Evolutionary conservation across 2,113 vertebrate species (phyloP).

Genomic region (Heloderma charlesbogerti): DNA sequence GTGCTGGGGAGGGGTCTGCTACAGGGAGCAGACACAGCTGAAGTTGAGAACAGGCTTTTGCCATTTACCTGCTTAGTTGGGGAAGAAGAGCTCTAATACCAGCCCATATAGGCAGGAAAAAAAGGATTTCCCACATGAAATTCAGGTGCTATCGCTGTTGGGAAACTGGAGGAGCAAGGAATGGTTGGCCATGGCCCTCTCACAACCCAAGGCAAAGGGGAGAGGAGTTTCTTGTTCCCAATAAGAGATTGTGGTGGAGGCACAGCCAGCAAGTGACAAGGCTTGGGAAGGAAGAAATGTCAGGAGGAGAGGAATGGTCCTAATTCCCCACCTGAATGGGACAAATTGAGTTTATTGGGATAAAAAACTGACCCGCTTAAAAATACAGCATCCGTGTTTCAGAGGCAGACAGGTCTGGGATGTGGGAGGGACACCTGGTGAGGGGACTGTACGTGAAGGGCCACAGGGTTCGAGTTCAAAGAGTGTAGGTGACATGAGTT

Average conservation of each 20-base stretch:
- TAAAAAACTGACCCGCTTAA: conserved; percentile 9
- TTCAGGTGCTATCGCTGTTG: background rate
- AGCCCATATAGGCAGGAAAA: background rate
- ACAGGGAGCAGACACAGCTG: background rate
- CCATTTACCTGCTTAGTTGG: background rate
- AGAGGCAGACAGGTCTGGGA: conserved; percentile 10
- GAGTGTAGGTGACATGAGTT: background rate
- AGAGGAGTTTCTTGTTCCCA: conserved; percentile 26
- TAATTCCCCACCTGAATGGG: background rate
- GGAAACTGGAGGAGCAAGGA: background rate
- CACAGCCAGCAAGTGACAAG: background rate
- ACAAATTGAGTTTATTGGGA: background rate
- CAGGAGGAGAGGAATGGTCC: background rate
- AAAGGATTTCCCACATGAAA: background rate
- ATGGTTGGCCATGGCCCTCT: conserved; percentile 7
- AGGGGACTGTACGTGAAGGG: background rate
- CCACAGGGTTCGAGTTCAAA: background rate
- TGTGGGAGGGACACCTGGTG: background rate
- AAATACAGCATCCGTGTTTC: conserved; percentile 38
- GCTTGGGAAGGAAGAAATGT: background rate
- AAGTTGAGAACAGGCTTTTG: background rate
- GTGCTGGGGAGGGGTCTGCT: background rate
- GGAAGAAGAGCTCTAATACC: background rate
- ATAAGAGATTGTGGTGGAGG: background rate
- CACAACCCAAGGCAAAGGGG: conserved; percentile 14